Percentiles rank a stretch among this genome's conserved stretches.
Conservation (phyloP, 2,113 vertebrate genomes). For the Melanerpes aurifrons region DNA sequence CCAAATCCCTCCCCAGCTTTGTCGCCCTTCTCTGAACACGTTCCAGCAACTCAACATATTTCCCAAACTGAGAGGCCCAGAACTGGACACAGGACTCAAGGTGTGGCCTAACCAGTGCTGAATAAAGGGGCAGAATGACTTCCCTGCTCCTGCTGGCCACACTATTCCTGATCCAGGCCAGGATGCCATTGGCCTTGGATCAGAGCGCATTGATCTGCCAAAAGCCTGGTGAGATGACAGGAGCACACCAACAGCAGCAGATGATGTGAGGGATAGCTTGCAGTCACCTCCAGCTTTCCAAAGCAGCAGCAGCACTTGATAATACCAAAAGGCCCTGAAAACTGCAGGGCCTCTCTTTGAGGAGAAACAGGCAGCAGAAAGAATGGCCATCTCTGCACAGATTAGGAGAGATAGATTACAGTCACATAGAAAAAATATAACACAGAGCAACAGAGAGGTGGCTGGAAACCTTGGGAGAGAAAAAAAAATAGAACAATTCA, state of each 20-base stretch:
- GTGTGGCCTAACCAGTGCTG: too few relatives aligned
- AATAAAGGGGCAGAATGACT: too few relatives aligned
- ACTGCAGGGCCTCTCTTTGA: constrained; percentile 48
- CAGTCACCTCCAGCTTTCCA: background rate
- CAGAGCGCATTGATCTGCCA: background rate
- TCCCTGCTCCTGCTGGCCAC: too few relatives aligned
- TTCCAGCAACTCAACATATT: too few relatives aligned
- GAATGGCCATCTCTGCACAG: constrained; percentile 28
- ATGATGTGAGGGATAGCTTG: background rate
- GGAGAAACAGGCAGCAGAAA: constrained; percentile 46
- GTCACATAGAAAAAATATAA: constrained; percentile 1
- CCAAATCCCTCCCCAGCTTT: too few relatives aligned
- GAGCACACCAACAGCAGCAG: background rate
- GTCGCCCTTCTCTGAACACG: too few relatives aligned
- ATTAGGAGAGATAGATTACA: constrained; percentile 64
- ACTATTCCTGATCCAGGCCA: too few relatives aligned
- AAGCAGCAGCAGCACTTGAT: background rate
- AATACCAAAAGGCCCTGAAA: constrained; percentile 19
- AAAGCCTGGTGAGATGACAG: background rate
- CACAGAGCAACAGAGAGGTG: background rate
- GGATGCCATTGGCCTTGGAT: too few relatives aligned
- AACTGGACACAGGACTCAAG: too few relatives aligned
- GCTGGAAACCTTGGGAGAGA: constrained; percentile 54
- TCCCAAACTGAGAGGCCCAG: too few relatives aligned
- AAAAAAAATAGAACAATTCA: constrained; percentile 5